Conservation (phyloP, 2,113 vertebrate genomes). For the Arothron firmamentum region DNA sequence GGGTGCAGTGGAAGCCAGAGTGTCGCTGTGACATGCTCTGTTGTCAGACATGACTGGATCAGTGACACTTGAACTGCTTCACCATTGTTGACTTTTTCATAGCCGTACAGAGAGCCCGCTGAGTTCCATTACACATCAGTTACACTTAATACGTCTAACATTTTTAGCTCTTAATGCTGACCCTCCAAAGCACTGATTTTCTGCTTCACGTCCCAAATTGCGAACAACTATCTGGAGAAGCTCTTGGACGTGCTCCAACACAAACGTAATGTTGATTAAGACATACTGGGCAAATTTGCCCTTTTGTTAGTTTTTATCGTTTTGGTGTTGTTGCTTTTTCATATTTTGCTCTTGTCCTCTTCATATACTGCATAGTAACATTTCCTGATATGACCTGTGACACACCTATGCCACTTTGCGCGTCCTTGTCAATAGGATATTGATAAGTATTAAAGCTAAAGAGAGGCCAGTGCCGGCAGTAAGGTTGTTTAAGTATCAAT, state of each 20-base stretch:
- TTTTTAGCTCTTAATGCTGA: neutral
- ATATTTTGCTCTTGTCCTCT: neutral
- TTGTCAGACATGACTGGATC: constrained; percentile 24
- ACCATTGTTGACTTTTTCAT: constrained; percentile 2
- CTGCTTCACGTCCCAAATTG: neutral
- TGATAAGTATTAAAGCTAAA: constrained; percentile 25
- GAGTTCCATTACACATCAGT: constrained; percentile 1
- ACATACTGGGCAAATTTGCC: neutral
- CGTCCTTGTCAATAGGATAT: constrained; percentile 16
- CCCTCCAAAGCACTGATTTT: neutral
- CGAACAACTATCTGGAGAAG: neutral
- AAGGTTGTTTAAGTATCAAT: constrained; percentile 34
- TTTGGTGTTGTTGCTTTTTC: neutral
- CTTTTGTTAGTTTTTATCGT: neutral
- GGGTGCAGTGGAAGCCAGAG: too few species aligned
- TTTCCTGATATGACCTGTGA: neutral
- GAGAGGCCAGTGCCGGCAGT: neutral
- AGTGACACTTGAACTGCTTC: constrained; percentile 4
- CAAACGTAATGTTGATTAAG: neutral
- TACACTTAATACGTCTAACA: constrained; percentile 1
- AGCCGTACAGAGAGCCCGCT: neutral
- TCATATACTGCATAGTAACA: neutral
- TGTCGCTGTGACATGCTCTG: neutral
- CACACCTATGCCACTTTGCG: neutral
- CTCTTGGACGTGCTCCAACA: too few species aligned